Evolutionary conservation across 2,888 invertebrate species (phyloP).

Genomic region (Galeopsomyia nigrocyanea): DNA sequence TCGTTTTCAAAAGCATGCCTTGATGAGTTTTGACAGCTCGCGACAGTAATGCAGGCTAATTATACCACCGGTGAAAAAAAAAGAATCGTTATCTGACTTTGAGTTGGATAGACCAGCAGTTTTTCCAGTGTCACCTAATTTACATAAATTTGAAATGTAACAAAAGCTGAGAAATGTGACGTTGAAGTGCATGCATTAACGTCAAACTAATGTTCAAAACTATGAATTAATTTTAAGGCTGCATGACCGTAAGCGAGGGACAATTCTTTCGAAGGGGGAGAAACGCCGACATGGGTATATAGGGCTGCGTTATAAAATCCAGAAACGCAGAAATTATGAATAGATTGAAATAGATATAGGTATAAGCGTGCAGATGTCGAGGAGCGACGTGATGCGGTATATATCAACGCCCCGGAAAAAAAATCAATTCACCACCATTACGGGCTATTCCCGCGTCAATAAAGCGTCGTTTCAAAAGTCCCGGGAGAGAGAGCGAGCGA

Average conservation of each 20-base stretch:
- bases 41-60: neutral
- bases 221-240: too few relatives aligned
- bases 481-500: slow-evolving; percentile 25
- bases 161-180: neutral
- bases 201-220: neutral
- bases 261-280: neutral
- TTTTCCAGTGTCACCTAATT: neutral
- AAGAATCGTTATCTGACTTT: slow-evolving; percentile 16
- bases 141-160: neutral
- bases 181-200: neutral
- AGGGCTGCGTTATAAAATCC: slow-evolving; percentile 1
- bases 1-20: neutral
- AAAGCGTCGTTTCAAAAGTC: slow-evolving; percentile 30
- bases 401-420: slow-evolving; percentile 41
- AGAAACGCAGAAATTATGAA: slow-evolving; percentile 25
- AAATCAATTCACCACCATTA: slow-evolving; percentile 48
- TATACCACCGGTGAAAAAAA: slow-evolving; percentile 5
- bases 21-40: slow-evolving; percentile 6
- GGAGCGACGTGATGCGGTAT: neutral
- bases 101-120: neutral
- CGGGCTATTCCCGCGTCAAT: slow-evolving; percentile 36
- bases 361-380: slow-evolving; percentile 35
- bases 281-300: neutral
- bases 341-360: slow-evolving; percentile 14
- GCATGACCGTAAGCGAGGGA: too few relatives aligned